Percentiles rank a stretch among this genome's conserved stretches.
These are phyloP conservation scores for Melolontha melolontha DNA, from an alignment of 2,888 invertebrate species.

Conservation along the genomic window DNA sequence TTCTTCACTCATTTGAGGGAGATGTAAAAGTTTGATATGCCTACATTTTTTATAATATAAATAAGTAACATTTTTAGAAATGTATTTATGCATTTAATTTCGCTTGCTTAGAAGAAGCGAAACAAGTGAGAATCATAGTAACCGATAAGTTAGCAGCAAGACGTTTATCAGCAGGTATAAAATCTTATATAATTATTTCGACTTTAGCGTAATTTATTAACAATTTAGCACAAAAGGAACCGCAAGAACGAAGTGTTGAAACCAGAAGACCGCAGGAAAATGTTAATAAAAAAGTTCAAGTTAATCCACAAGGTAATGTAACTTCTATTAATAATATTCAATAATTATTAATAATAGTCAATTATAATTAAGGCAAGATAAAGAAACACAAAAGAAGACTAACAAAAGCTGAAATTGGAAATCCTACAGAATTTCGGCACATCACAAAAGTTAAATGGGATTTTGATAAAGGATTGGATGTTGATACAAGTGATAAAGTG, in stretches of 20 bases:
- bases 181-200: not conserved
- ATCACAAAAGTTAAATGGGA: conserved; percentile 83
- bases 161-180: conserved; percentile 7
- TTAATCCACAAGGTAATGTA: too few relatives aligned
- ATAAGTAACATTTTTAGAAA: conserved; percentile 68
- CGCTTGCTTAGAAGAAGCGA: conserved; percentile 90
- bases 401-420: conserved; percentile 82
- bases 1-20: conserved; percentile 94
- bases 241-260: not conserved
- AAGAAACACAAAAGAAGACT: conserved; percentile 3
- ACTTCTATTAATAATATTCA: not conserved
- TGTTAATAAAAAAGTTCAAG: too few relatives aligned
- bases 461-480: conserved; percentile 12
- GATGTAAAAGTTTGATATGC: conserved; percentile 73
- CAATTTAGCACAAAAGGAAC: conserved; percentile 16
- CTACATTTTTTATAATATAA: not conserved
- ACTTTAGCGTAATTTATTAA: not conserved
- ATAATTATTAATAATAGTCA: too few relatives aligned
- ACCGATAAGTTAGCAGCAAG: conserved; percentile 64
- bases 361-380: conserved; percentile 8
- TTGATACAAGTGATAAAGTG: conserved; percentile 72
- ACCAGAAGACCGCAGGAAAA: too few relatives aligned
- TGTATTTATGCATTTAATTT: conserved; percentile 94
- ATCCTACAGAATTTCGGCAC: conserved; percentile 88
- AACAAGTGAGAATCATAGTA: conserved; percentile 76